Percentiles rank a stretch among this genome's conserved stretches.
phyloP scores from a whole-genome alignment of 2,113 vertebrate genomes.

The Rhinichthys klamathensis region DNA sequence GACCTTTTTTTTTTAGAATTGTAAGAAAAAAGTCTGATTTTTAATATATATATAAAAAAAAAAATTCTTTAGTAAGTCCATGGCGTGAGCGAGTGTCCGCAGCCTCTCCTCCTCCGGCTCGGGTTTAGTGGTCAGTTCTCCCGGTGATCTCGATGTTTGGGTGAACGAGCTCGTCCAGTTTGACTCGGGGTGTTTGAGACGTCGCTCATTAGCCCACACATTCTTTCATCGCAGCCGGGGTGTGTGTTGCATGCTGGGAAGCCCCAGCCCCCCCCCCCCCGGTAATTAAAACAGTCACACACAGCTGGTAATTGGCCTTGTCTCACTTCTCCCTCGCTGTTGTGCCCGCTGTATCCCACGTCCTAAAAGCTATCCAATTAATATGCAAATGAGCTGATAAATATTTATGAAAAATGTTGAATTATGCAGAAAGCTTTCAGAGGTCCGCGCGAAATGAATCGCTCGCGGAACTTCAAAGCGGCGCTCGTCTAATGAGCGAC shows the following conservation, averaged over 20 bases:
- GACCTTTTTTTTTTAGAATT: no score
- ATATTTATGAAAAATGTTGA: slow-evolving; percentile 89
- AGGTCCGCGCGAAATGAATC: slow-evolving; percentile 87
- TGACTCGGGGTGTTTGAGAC: slow-evolving; percentile 9
- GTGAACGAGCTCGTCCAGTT: neutral
- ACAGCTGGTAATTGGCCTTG: slow-evolving; percentile 80
- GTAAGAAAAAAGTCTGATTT: no score
- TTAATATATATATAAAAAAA: no score
- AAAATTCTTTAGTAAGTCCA: no score
- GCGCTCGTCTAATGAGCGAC: slow-evolving; percentile 84
- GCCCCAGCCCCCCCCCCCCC: neutral
- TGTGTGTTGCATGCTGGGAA: slow-evolving; percentile 39
- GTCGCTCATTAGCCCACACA: slow-evolving; percentile 6
- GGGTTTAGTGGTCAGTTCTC: no score
- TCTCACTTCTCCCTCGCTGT: slow-evolving; percentile 47
- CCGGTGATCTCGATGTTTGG: no score
- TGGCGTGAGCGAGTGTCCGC: no score
- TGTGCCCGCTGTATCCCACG: slow-evolving; percentile 42
- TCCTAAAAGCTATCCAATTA: slow-evolving; percentile 81
- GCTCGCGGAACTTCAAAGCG: slow-evolving; percentile 89
- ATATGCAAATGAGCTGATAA: slow-evolving; percentile 93
- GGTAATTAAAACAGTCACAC: slow-evolving; percentile 86
- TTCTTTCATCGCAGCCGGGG: slow-evolving; percentile 32
- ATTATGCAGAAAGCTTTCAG: slow-evolving; percentile 91
- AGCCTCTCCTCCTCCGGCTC: no score